A percentile compares a stretch with the other conserved stretches of the same genome.
phyloP scores from a whole-genome alignment of 2,113 vertebrate genomes.

The Andinoacara biseriatus region DNA sequence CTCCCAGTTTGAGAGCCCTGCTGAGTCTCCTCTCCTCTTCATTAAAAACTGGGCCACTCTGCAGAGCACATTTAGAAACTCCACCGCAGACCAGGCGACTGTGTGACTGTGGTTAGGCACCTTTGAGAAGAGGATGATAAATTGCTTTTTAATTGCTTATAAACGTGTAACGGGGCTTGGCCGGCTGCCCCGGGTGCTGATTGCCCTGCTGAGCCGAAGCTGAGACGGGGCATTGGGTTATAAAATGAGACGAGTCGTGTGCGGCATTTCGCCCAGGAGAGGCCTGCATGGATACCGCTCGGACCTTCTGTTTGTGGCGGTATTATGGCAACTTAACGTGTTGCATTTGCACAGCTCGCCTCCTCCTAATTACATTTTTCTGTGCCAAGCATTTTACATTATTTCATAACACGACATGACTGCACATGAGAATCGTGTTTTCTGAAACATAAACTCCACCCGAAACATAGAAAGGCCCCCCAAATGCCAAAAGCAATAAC shows the following conservation, averaged over 20 bases:
- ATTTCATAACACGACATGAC: slow-evolving; percentile 52
- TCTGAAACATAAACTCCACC: slow-evolving; percentile 40
- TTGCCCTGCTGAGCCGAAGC: slow-evolving; percentile 33
- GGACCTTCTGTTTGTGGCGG: slow-evolving; percentile 11
- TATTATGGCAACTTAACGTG: slow-evolving; percentile 51
- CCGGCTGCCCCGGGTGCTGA: slow-evolving; percentile 40
- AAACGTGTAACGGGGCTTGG: slow-evolving; percentile 58
- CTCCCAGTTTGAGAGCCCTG: slow-evolving; percentile 6
- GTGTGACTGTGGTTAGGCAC: slow-evolving; percentile 73
- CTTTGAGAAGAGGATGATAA: slow-evolving; percentile 65
- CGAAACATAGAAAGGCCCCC: slow-evolving; percentile 18
- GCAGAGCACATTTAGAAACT: slow-evolving; percentile 48
- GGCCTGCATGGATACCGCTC: slow-evolving; percentile 25
- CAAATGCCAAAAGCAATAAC: slow-evolving; percentile 8
- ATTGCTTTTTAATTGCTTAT: slow-evolving; percentile 73
- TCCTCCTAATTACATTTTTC: slow-evolving; percentile 15
- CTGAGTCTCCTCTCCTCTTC: slow-evolving; percentile 49
- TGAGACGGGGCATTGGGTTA: slow-evolving; percentile 1
- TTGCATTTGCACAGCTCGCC: slow-evolving; percentile 39
- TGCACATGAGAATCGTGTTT: slow-evolving; percentile 31
- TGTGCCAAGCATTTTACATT: slow-evolving; percentile 41
- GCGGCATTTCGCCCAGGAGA: background rate
- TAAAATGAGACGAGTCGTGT: background rate
- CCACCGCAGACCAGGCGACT: slow-evolving; percentile 63
- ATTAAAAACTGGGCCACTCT: slow-evolving; percentile 48